These are phyloP conservation scores for Rhipidura dahli DNA, from an alignment of 2,113 vertebrate species.

Conservation along the genomic window DNA sequence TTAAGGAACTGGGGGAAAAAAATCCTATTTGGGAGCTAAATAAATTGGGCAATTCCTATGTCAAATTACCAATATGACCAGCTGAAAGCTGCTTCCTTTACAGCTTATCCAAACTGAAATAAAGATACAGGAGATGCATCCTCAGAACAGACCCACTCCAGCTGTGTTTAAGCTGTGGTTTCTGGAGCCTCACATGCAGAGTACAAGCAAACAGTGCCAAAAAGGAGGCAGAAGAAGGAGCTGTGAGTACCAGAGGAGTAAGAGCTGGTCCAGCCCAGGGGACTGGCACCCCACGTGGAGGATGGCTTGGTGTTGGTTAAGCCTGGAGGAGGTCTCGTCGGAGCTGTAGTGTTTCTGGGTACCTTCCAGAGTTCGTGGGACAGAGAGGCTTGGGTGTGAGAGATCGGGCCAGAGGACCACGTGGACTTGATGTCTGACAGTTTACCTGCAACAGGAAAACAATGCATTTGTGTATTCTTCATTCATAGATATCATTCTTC, in stretches of 20 bases:
- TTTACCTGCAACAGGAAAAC: constrained; percentile 80
- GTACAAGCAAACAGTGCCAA: neutral
- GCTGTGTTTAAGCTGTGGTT: neutral
- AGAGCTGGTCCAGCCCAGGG: constrained; percentile 91
- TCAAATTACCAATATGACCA: neutral
- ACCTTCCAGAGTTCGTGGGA: constrained; percentile 99
- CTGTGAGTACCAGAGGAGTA: constrained; percentile 85
- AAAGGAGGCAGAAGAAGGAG: neutral
- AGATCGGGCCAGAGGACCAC: constrained; percentile 91
- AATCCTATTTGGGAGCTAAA: neutral
- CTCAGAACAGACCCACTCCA: neutral
- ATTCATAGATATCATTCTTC: neutral
- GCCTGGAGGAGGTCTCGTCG: constrained; percentile 92
- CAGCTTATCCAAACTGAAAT: neutral
- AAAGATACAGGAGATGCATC: neutral
- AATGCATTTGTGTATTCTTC: neutral
- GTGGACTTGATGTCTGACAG: constrained; percentile 95
- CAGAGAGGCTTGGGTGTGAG: constrained; percentile 91
- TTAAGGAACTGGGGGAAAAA: neutral
- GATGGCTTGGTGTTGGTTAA: constrained; percentile 92
- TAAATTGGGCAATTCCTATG: neutral
- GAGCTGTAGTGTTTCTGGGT: constrained; percentile 86
- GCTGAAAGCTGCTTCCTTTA: neutral
- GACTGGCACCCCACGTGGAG: constrained; percentile 91
- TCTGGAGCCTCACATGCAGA: neutral